Percentiles rank a stretch among this genome's conserved stretches.
Evolutionary conservation across 1,140 invertebrate genomes (phyloP).

Genomic region (Leptonema lineaticorne): DNA sequence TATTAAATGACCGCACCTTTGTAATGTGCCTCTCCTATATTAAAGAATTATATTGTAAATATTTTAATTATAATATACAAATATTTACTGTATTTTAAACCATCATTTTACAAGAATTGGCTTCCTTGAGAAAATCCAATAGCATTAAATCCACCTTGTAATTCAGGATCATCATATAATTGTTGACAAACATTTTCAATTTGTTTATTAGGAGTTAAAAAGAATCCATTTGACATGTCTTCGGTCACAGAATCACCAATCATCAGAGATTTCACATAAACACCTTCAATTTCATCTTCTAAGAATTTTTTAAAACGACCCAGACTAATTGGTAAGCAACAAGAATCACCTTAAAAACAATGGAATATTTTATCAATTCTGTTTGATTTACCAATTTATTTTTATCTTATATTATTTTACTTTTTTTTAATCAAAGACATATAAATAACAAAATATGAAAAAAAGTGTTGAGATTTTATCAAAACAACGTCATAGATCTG

Average conservation of each 20-base stretch:
- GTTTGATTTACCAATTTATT: no score
- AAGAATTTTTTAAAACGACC: constrained; percentile 78
- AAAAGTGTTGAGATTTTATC: no score
- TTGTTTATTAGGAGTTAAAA: constrained; percentile 69
- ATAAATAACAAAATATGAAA: no score
- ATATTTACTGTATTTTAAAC: no score
- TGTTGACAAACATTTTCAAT: constrained; percentile 71
- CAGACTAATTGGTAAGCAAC: constrained; percentile 87
- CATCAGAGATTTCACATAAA: constrained; percentile 84
- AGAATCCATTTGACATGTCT: constrained; percentile 90
- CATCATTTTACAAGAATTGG: constrained; percentile 96
- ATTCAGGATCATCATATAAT: constrained; percentile 68
- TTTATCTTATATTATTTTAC: no score
- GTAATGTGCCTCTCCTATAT: constrained; percentile 91
- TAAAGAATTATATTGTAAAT: no score
- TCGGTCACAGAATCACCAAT: constrained; percentile 71
- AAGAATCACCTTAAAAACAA: constrained; percentile 89
- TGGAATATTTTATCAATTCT: no score
- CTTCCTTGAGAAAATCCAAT: constrained; percentile 97
- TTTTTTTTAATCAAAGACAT: no score
- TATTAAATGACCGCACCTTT: constrained; percentile 74
- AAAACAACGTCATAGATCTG: no score
- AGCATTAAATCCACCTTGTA: constrained; percentile 88
- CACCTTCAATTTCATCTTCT: constrained; percentile 70
- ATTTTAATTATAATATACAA: no score